Percentiles rank a stretch among this genome's conserved stretches.
Evolutionary conservation across 1,140 invertebrate genomes (phyloP).

Genomic region (Tetragnatha versicolor): DNA sequence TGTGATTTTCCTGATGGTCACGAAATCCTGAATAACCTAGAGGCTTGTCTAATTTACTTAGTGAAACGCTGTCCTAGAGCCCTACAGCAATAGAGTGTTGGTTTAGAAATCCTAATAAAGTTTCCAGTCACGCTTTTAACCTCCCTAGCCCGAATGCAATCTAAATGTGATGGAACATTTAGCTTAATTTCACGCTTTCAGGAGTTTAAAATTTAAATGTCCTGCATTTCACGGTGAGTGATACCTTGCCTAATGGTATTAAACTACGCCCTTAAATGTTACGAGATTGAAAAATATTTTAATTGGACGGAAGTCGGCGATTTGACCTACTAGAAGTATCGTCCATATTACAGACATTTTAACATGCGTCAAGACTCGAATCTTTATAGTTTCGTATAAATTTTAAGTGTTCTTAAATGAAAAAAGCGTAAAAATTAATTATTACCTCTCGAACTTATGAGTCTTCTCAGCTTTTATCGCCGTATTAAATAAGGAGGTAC

Average conservation of each 20-base stretch:
- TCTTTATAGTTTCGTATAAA: too few species aligned
- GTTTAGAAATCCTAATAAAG: slow-evolving; percentile 43
- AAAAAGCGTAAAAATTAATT: too few species aligned
- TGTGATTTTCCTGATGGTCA: slow-evolving; percentile 26
- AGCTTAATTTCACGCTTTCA: slow-evolving; percentile 38
- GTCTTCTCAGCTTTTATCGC: too few species aligned
- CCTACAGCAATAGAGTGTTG: slow-evolving; percentile 16
- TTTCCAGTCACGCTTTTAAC: slow-evolving; percentile 48
- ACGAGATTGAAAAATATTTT: not conserved
- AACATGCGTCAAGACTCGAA: too few species aligned
- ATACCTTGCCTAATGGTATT: slow-evolving; percentile 13
- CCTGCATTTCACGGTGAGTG: slow-evolving; percentile 16
- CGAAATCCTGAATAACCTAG: slow-evolving; percentile 7
- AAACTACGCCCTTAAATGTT: not conserved
- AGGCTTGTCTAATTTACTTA: slow-evolving; percentile 39
- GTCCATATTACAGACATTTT: too few species aligned
- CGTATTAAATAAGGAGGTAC: too few species aligned
- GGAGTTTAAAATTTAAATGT: slow-evolving; percentile 37
- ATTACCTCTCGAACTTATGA: too few species aligned
- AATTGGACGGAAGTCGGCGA: too few species aligned
- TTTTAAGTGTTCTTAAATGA: too few species aligned
- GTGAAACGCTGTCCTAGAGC: slow-evolving; percentile 27
- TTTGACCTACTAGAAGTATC: too few species aligned
- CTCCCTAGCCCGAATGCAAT: not conserved
- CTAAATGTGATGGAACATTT: slow-evolving; percentile 42